A percentile compares a stretch with the other conserved stretches of the same genome.
phyloP scores from a whole-genome alignment of 2,113 vertebrate species.

The Thryonomys swinderianus region DNA sequence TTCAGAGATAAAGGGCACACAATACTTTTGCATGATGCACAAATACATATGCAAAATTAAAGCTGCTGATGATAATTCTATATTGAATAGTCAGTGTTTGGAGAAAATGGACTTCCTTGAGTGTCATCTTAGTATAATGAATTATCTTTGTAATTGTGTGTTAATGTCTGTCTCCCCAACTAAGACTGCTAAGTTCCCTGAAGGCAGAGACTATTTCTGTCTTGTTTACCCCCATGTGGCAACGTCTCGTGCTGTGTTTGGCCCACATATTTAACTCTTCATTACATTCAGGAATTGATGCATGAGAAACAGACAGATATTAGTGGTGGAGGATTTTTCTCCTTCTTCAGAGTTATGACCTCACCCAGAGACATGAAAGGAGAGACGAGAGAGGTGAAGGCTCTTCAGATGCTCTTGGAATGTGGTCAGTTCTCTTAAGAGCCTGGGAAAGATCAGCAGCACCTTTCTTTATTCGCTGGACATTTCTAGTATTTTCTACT shows the following conservation, averaged over 20 bases:
- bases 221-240: constrained; percentile 33
- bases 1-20: not conserved
- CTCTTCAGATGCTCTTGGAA: not conserved
- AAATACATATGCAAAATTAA: not conserved
- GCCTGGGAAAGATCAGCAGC: not conserved
- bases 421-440: not conserved
- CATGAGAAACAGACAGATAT: not conserved
- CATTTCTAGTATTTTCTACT: not conserved
- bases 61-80: not conserved
- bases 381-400: not conserved
- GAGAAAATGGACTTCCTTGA: not conserved
- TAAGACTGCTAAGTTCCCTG: not conserved
- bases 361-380: not conserved
- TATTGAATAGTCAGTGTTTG: not conserved
- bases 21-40: not conserved
- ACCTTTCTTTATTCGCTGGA: not conserved
- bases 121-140: not conserved
- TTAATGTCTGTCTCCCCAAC: not conserved
- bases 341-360: not conserved
- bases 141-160: constrained; percentile 40
- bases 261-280: constrained; percentile 23
- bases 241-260: not conserved
- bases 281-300: not conserved
- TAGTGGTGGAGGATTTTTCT: not conserved
- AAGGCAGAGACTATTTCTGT: constrained; percentile 41